Evolutionary conservation across 2,113 vertebrate genomes (phyloP), one percentile per base, ranked within the genome.

Genomic region (Propithecus coquereli): DNA sequence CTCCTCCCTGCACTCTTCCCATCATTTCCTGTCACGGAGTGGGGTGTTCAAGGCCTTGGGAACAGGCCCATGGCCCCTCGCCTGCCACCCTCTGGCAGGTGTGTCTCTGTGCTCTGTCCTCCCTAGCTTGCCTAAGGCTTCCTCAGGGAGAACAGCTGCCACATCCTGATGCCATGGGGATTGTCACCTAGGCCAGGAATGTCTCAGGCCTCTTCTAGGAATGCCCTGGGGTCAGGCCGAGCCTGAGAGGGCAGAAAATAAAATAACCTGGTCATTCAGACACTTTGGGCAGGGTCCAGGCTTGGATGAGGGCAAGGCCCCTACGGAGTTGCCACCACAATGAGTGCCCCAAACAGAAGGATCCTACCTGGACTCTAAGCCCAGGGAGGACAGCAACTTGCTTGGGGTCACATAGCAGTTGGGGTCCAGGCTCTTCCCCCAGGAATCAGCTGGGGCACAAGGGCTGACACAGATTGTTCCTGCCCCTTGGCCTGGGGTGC

Each of bases 121-220:
- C 57, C 61, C 22, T 6, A 30, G 66, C 57, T 71, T 87, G 87
- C 40, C 76, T 73, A 34, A 32, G 87, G 20, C 66, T 97, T 82
- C 57, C 93, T 95, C 61, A 8, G n/a, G 37, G 81, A 84, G 50
- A 91, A 90, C 92, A 95, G 95, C 97, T 96, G 97, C 79, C 52
- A 91, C 77, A 68, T 84, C 50, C 37, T 81, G 65, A 93, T 97
- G 96, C 92, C 83, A 37, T 10, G 59, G 90, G 95, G 97, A 97
- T 97, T 97, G 90, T 97, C 97, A 77, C 97, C 84, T n/a, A 27
- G 59, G 30, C n/a, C 32, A 87, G 94, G 92, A 98, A 97, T 97
- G 96, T 97, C 97, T 97, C 90, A 43, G 45, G 52, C 91, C 74
- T 97, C 66, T 40, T 95, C 74, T 57, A 94, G 95, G 91, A 97